phyloP scores from a whole-genome alignment of 2,888 invertebrate genomes.

The Drosophila anomalata region DNA sequence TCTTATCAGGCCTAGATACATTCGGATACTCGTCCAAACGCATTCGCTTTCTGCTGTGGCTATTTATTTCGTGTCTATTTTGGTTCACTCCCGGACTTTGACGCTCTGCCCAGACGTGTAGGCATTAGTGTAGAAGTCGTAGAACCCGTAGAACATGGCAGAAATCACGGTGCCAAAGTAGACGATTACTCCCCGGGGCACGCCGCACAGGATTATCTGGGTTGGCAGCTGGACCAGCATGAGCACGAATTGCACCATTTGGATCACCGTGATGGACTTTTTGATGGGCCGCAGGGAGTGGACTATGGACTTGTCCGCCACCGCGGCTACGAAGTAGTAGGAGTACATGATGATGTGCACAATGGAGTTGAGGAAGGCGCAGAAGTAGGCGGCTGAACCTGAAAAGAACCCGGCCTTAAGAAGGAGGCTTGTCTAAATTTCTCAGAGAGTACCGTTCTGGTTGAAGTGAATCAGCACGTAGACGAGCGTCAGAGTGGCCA shows the following conservation, averaged over 20 bases:
- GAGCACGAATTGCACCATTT: constrained; percentile 90
- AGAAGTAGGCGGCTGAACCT: constrained; percentile 89
- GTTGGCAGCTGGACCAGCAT: constrained; percentile 86
- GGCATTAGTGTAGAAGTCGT: constrained; percentile 87
- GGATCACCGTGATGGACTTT: constrained; percentile 86
- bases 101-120: constrained; percentile 81
- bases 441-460: constrained; percentile 85
- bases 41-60: constrained; percentile 5
- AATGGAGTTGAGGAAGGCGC: constrained; percentile 87
- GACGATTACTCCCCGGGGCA: constrained; percentile 84
- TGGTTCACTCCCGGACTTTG: not conserved
- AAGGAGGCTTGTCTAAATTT: constrained; percentile 12
- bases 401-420: constrained; percentile 48
- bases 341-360: constrained; percentile 91
- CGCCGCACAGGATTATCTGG: constrained; percentile 83
- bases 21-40: constrained; percentile 20
- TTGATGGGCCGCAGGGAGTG: constrained; percentile 86
- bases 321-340: constrained; percentile 88
- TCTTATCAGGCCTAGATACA: constrained; percentile 34
- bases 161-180: constrained; percentile 87
- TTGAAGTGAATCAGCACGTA: constrained; percentile 87
- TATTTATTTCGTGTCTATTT: constrained; percentile 16
- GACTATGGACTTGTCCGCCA: constrained; percentile 86
- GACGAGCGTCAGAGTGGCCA: constrained; percentile 86
- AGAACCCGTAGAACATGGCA: constrained; percentile 89